These are phyloP conservation scores for Phenganax stokvisi DNA, from an alignment of 92 coral and sea anemone genomes.

Conservation along the genomic window DNA sequence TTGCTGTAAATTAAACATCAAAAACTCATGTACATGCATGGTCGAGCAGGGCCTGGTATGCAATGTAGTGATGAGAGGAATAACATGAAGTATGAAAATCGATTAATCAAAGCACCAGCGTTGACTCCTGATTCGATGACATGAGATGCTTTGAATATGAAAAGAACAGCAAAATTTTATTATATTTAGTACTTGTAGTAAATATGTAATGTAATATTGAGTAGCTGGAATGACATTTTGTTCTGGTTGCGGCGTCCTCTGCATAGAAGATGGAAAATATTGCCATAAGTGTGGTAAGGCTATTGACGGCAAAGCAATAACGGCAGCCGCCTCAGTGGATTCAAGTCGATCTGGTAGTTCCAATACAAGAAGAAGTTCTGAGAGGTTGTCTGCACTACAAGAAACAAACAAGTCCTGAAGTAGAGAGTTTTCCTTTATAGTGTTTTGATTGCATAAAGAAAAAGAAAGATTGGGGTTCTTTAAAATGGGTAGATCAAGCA, in stretches of 20 bases:
- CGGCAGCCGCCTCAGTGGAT: not conserved
- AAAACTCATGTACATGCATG: too few species aligned
- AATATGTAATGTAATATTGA: too few species aligned
- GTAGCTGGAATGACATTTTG: not conserved
- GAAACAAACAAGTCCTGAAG: not conserved
- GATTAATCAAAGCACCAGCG: too few species aligned
- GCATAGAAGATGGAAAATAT: not conserved
- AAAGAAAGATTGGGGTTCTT: not conserved
- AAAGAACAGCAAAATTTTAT: too few species aligned
- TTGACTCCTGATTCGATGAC: too few species aligned
- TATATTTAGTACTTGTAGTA: too few species aligned
- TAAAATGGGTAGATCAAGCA: not conserved
- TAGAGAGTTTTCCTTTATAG: not conserved
- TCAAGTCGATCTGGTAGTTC: not conserved
- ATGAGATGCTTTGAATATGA: too few species aligned
- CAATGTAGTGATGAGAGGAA: too few species aligned
- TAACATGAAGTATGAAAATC: too few species aligned
- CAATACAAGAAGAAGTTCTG: not conserved
- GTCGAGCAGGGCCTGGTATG: too few species aligned
- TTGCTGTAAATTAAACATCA: too few species aligned
- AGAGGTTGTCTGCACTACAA: not conserved
- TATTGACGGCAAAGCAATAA: not conserved
- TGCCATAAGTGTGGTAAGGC: not conserved
- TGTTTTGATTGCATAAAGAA: not conserved
- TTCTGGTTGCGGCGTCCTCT: not conserved